Evolutionary conservation across 2,113 vertebrate species (phyloP).

Genomic region (Puma concolor): DNA sequence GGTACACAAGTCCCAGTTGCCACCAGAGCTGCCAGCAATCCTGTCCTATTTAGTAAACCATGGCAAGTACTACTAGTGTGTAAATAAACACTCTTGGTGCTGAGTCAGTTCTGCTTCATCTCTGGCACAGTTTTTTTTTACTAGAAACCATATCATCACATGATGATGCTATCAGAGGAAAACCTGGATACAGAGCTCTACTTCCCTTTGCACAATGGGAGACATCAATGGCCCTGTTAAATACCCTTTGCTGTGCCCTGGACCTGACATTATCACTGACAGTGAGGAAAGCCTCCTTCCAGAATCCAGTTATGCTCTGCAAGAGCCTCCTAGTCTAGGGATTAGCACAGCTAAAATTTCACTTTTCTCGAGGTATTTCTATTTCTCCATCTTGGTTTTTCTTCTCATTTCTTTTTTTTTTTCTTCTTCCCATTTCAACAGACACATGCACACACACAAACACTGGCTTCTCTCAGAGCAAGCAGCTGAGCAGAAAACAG

Average conservation of each 20-base stretch:
- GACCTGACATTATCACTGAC: not conserved
- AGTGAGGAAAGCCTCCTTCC: not conserved
- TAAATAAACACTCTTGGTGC: not conserved
- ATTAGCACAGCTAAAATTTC: not conserved
- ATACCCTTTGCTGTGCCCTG: not conserved
- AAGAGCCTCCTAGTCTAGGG: slow-evolving; percentile 2
- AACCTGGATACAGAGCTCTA: not conserved
- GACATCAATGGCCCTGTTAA: not conserved
- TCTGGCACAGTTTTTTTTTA: not conserved
- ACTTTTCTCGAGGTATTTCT: not conserved
- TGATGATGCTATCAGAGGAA: not conserved
- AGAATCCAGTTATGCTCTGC: slow-evolving; percentile 40
- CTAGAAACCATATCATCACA: not conserved
- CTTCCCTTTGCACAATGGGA: not conserved
- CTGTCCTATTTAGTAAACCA: not conserved
- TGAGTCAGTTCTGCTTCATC: not conserved
- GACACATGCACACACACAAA: not conserved
- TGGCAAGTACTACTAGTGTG: not conserved
- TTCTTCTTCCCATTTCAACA: not conserved
- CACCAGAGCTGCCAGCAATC: not conserved
- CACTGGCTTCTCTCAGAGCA: not conserved
- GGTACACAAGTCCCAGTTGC: not conserved
- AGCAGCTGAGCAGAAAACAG: not conserved
- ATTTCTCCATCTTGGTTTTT: not conserved
- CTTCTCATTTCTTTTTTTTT: not conserved